Conservation (phyloP, 2,797 vertebrate genomes). For the Smutsia temminckii region DNA sequence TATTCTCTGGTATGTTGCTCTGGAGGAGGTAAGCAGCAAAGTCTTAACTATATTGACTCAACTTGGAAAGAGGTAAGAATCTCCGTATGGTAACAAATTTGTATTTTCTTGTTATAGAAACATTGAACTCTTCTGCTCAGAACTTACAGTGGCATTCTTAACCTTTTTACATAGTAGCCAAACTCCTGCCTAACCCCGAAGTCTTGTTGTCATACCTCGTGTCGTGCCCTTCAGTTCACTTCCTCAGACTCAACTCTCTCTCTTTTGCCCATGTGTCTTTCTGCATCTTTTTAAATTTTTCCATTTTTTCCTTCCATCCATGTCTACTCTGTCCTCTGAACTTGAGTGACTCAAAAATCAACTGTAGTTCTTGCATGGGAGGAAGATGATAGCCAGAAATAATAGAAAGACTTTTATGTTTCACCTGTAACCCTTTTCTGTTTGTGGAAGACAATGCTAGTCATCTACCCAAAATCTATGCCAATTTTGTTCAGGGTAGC, state of each 20-base stretch:
- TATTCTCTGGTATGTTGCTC: constrained; percentile 65
- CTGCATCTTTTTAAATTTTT: background rate
- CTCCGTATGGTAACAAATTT: constrained; percentile 73
- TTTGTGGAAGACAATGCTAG: background rate
- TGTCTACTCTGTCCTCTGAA: background rate
- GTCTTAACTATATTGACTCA: constrained; percentile 76
- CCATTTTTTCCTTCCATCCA: background rate
- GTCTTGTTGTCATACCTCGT: background rate
- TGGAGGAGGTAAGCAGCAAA: constrained; percentile 73
- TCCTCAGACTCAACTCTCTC: background rate
- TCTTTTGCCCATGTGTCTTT: background rate
- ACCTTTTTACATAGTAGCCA: constrained; percentile 31
- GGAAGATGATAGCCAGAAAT: background rate
- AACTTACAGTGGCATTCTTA: constrained; percentile 25
- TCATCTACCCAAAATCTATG: background rate
- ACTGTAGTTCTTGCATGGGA: background rate
- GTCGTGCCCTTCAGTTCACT: background rate
- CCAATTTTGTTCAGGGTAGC: background rate
- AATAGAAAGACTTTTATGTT: background rate
- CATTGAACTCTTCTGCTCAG: constrained; percentile 56
- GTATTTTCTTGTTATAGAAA: constrained; percentile 72
- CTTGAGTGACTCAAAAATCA: background rate
- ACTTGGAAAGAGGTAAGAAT: constrained; percentile 75
- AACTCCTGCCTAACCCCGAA: background rate
- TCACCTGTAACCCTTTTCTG: background rate